Base-by-base conservation (phyloP, 1,140 invertebrate genomes). In the Scaptomyza graminum region DNA sequence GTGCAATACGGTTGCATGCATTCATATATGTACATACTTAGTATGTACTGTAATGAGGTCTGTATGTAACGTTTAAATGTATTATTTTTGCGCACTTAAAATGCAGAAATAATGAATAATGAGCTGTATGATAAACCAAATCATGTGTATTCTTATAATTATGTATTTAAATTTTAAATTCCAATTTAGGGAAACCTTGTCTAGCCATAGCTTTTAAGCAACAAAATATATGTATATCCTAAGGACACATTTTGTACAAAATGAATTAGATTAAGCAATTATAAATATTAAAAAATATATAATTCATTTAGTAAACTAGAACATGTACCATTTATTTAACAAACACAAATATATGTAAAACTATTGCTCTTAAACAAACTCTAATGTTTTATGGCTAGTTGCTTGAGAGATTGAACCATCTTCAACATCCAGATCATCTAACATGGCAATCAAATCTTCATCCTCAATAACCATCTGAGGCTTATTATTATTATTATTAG, bases 241-340 rank as follows among this genome's bases (percentile, higher is more conserved):
- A 87, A 87, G 83, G 61, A 88, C 62, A 83, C 84, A 87, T 87
- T 87, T 87, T 87, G 83, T 87, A 87, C 83, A 87, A 87, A 88
- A 87, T 83, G 72, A 79, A 50, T 70, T 88, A 87, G 79, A 87
- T 71, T 88, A 87, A 87, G 74, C 66, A 72, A 87, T 62, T 73
- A 69, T 65, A 28, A 76, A 74, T 61, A 65, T 68, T 12, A 73
- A 49, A 37, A 41, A 39, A 65, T 18, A 11, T 60, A 57, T 12
- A 13, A 44, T 55, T 54, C 16, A 12, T n/a, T 15, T n/a, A 57
- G 25, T 54, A 41, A 43, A 39, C 34, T 44, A 56, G 1, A 51
- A 51, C 22, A 22, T 18, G 16, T 46, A 13, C 31, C 39, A 51
- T 56, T 44, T 43, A 69, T 62, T 44, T 41, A 41, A 65, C 16